Conservation (phyloP, 2,113 vertebrate species). For the Cyphomyrus discorhynchus region DNA sequence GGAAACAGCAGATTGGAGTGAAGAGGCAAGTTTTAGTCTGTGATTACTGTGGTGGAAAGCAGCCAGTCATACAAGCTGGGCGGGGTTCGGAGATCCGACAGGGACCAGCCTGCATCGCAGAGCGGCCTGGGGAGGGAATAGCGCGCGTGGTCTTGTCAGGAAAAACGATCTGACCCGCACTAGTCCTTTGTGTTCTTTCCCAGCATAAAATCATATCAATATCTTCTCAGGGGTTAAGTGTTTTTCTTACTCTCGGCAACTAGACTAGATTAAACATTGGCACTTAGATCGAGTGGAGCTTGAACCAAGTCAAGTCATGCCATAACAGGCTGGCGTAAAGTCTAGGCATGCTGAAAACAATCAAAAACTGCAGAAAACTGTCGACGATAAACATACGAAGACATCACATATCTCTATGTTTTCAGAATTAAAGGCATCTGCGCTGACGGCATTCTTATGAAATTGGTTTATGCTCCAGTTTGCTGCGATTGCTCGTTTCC, state of each 20-base stretch:
- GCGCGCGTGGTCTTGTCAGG: conserved; percentile 48
- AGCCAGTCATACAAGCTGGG: conserved; percentile 39
- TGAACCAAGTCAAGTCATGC: conserved; percentile 17
- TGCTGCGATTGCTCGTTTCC: background rate
- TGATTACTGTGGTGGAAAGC: conserved; percentile 34
- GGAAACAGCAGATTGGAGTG: conserved; percentile 37
- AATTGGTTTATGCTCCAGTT: background rate
- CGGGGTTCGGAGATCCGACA: conserved; percentile 8
- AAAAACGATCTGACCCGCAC: conserved; percentile 44
- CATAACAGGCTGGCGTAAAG: conserved; percentile 23
- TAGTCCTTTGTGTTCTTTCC: conserved; percentile 21
- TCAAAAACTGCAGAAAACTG: conserved; percentile 28
- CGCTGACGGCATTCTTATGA: background rate
- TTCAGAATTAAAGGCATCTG: background rate
- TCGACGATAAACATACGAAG: background rate
- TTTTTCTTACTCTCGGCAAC: conserved; percentile 26
- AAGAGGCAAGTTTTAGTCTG: conserved; percentile 47
- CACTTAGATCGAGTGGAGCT: conserved; percentile 11
- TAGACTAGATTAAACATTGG: conserved; percentile 18
- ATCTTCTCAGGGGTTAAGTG: conserved; percentile 20
- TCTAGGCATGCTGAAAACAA: conserved; percentile 28
- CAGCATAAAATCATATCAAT: conserved; percentile 41
- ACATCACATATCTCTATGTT: background rate
- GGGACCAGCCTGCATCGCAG: conserved; percentile 30
- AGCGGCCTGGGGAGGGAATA: conserved; percentile 27